Base-by-base conservation (phyloP, 2,888 invertebrate genomes). In the Melanostoma mellinum region DNA sequence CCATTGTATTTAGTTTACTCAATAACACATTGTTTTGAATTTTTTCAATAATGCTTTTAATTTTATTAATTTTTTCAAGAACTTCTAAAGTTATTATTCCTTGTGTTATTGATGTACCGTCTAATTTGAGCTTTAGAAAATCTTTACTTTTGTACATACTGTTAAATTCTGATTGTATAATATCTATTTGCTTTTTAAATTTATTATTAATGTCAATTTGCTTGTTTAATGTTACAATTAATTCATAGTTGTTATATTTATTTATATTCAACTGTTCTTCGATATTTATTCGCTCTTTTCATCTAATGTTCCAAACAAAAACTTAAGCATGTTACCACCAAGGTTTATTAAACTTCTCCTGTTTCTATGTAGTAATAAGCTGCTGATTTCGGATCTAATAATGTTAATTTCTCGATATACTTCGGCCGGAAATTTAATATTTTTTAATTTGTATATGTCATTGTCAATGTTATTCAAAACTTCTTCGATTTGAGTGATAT, bases 231-330 rank as follows among this genome's bases (percentile, higher is more conserved):
- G 6, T 42, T 42, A 9, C 42, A n/a, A n/a, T n/a, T n/a, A n/a
- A n/a, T n/a, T n/a, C n/a, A n/a, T n/a, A n/a, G n/a, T n/a, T n/a
- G n/a, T n/a, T n/a, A n/a, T n/a, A n/a, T n/a, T n/a, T n/a, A n/a
- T n/a, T n/a, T n/a, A n/a, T n/a, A n/a, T n/a, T n/a, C n/a, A n/a
- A n/a, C n/a, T n/a, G n/a, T n/a, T n/a, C n/a, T n/a, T n/a, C n/a
- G n/a, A n/a, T n/a, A n/a, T n/a, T n/a, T n/a, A n/a, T n/a, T n/a
- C 9, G 6, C 2, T 6, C 3, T 42, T 42, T 42, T 42, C 42
- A 42, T 42, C 42, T 42, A 42, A 42, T 42, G 42, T 42, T 6
- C 42, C 42, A 42, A 42, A 42, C 42, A 42, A 42, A 42, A 42
- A 42, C 42, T 42, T 42, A n/a, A n/a, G n/a, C n/a, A n/a, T n/a